Evolutionary conservation across 2,797 vertebrate species (phyloP).

Genomic region (Benthosema pterotum): DNA sequence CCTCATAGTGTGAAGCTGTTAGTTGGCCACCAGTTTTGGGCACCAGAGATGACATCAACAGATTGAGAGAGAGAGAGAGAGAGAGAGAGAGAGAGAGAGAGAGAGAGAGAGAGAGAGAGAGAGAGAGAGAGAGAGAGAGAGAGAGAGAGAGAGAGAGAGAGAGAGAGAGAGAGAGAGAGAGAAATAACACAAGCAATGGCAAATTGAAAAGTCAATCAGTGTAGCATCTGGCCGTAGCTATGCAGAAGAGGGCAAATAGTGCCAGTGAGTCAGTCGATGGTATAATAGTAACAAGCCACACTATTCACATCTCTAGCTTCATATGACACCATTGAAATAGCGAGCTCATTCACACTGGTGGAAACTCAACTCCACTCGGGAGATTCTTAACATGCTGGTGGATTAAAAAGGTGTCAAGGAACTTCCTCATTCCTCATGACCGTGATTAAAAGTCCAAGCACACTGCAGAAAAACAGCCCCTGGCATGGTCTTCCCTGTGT

Average conservation of each 20-base stretch:
- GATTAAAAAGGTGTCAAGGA: conserved; percentile 62
- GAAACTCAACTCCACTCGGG: conserved; percentile 62
- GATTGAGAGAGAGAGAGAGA: background rate
- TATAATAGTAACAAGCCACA: too few species aligned
- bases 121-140: background rate
- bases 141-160: background rate
- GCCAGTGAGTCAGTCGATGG: too few species aligned
- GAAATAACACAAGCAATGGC: too few species aligned
- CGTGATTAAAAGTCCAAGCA: conserved; percentile 51
- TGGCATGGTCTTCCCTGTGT: conserved; percentile 18
- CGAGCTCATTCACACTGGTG: conserved; percentile 42
- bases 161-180: background rate
- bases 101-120: background rate
- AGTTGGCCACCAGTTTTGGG: conserved; percentile 1
- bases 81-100: background rate
- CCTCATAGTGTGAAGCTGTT: background rate
- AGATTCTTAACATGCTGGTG: conserved; percentile 60
- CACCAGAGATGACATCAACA: conserved; percentile 10
- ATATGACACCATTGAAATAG: conserved; percentile 26
- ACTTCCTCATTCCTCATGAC: conserved; percentile 40
- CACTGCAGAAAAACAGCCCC: conserved; percentile 22
- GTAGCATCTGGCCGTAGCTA: too few species aligned
- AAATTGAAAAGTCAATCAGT: too few species aligned
- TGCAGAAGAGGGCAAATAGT: too few species aligned
- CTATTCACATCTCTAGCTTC: background rate